Percentiles rank a stretch among this genome's conserved stretches.
These are phyloP conservation scores for Druon quercuslanigerum DNA, from an alignment of 1,140 invertebrate species.

Conservation along the genomic window DNA sequence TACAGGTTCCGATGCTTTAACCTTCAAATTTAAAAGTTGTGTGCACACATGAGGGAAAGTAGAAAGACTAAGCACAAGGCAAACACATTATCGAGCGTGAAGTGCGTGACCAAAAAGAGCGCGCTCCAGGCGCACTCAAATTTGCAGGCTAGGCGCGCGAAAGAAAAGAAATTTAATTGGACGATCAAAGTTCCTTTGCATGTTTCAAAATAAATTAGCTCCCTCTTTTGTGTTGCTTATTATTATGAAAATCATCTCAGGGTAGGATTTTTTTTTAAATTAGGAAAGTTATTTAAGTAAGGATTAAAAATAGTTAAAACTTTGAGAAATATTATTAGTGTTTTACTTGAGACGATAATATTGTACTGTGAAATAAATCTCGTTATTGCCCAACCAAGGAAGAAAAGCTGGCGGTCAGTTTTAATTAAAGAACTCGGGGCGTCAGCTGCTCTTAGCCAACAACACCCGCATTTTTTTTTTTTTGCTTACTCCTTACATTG, in stretches of 20 bases:
- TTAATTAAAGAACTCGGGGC: conserved; percentile 72
- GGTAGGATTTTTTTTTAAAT: no score
- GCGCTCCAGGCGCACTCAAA: no score
- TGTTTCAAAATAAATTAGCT: conserved; percentile 1
- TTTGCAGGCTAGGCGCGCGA: no score
- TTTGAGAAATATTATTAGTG: conserved; percentile 13
- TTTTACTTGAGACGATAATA: neutral
- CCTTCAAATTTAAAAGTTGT: no score
- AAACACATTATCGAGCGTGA: no score
- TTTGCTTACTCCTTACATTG: conserved; percentile 41
- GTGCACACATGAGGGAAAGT: no score
- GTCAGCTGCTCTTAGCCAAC: conserved; percentile 68
- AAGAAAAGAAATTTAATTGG: neutral
- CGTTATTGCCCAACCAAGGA: conserved; percentile 65
- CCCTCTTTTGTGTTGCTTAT: neutral
- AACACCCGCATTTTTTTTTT: conserved; percentile 51
- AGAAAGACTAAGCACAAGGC: no score
- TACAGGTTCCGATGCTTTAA: no score
- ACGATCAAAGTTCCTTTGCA: neutral
- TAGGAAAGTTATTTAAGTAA: no score
- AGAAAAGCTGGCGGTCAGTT: conserved; percentile 69
- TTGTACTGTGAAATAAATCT: conserved; percentile 56
- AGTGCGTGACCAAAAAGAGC: no score
- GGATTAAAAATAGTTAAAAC: no score
- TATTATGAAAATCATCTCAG: neutral